Evolutionary conservation across 2,888 invertebrate genomes (phyloP).

Genomic region (Phortica okadai): DNA sequence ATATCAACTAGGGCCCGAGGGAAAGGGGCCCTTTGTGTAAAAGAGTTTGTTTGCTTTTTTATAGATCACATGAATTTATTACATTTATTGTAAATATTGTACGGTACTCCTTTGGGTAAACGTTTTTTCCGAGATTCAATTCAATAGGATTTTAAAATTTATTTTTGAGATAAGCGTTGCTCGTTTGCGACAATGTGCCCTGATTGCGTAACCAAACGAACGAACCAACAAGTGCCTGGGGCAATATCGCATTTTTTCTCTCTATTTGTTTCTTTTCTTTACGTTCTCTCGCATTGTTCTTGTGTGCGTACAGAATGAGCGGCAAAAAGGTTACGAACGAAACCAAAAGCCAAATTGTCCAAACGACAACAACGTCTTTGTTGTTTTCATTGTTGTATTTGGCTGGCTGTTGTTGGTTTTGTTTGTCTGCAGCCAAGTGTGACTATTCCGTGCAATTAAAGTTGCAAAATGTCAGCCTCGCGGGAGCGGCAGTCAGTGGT

Average conservation of each 20-base stretch:
- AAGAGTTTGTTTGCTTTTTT: too few species aligned
- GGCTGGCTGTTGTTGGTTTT: slow-evolving; percentile 38
- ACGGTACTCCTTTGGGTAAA: too few species aligned
- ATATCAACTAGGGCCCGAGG: too few species aligned
- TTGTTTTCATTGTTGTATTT: slow-evolving; percentile 26
- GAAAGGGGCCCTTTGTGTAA: too few species aligned
- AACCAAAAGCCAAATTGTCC: slow-evolving; percentile 45
- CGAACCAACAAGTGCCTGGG: neutral
- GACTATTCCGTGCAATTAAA: slow-evolving; percentile 55
- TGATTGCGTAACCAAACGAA: too few species aligned
- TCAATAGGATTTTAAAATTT: too few species aligned
- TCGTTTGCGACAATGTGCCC: too few species aligned
- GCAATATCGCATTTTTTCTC: neutral
- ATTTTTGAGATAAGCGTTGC: too few species aligned
- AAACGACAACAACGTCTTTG: neutral
- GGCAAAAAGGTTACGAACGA: slow-evolving; percentile 7
- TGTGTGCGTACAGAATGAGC: neutral
- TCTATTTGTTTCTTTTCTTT: neutral
- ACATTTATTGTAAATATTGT: too few species aligned
- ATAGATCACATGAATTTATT: too few species aligned
- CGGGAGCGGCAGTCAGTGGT: neutral
- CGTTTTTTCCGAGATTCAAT: too few species aligned
- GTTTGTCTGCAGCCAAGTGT: slow-evolving; percentile 34
- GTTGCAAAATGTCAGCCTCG: slow-evolving; percentile 34
- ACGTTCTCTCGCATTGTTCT: neutral